phyloP scores from a whole-genome alignment of 2,888 invertebrate genomes.

The Drosophila prolongata region DNA sequence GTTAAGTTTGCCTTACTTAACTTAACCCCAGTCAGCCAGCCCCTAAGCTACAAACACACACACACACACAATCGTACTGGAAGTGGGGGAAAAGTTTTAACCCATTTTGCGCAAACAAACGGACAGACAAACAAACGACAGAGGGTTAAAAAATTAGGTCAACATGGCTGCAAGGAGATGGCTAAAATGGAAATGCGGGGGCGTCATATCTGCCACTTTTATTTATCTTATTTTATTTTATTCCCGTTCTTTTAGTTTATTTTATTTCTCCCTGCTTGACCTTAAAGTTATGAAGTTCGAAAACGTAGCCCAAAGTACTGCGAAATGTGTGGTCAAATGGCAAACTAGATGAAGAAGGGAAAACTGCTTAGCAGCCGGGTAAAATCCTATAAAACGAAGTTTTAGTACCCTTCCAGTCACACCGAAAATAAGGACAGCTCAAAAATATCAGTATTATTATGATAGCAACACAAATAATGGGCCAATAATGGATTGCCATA shows the following conservation, averaged over 20 bases:
- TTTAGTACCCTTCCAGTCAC: no score
- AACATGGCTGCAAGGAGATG: conserved; percentile 51
- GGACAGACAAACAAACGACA: conserved; percentile 52
- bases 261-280: conserved; percentile 34
- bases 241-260: conserved; percentile 22
- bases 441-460: no score
- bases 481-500: no score
- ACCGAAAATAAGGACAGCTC: no score
- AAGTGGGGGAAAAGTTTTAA: conserved; percentile 56
- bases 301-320: background rate
- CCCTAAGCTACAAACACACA: conserved; percentile 45
- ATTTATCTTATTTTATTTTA: conserved; percentile 11
- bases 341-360: background rate
- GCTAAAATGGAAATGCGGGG: conserved; percentile 4
- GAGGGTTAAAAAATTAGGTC: conserved; percentile 61
- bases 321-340: background rate
- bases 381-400: no score
- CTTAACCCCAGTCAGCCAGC: conserved; percentile 41
- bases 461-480: rapidly evolving
- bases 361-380: background rate
- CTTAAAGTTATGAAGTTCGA: conserved; percentile 28
- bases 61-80: background rate
- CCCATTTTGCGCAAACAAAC: conserved; percentile 67
- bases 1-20: conserved; percentile 59
- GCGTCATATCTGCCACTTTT: background rate